Evolutionary conservation across 2,113 vertebrate genomes (phyloP).

Genomic region (Tiliqua scincoides): DNA sequence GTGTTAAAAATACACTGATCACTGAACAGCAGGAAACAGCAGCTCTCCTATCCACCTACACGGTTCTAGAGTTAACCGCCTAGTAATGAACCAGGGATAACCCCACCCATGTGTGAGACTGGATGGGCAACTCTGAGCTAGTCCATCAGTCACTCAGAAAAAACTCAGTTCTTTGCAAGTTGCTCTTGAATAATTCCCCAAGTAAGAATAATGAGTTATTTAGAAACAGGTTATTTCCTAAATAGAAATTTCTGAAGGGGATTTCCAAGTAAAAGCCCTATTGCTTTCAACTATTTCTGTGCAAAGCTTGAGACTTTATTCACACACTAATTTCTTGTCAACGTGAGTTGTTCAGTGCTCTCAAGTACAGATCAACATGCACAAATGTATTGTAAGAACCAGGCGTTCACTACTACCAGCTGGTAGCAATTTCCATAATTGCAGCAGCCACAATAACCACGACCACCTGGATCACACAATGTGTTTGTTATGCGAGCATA

Average conservation of each 20-base stretch:
- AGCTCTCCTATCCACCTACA: too few species aligned
- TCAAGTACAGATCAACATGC: not conserved
- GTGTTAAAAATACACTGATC: not conserved
- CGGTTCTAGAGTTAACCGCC: not conserved
- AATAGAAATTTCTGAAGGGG: slow-evolving; percentile 54
- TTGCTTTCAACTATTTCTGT: slow-evolving; percentile 52
- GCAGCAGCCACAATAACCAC: not conserved
- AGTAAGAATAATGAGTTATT: slow-evolving; percentile 60
- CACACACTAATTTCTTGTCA: not conserved
- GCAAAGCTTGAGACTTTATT: slow-evolving; percentile 47
- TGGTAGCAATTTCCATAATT: not conserved
- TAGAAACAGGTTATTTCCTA: slow-evolving; percentile 69
- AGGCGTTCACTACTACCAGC: not conserved
- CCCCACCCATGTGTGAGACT: not conserved
- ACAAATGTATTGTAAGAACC: not conserved
- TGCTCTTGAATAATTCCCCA: slow-evolving; percentile 59
- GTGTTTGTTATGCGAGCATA: not conserved
- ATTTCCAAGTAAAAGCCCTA: slow-evolving; percentile 67
- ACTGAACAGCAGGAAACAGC: not conserved
- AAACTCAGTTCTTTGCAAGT: slow-evolving; percentile 24
- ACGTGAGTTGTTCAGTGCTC: not conserved
- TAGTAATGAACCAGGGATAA: not conserved
- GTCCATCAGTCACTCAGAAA: not conserved
- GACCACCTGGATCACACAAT: not conserved
- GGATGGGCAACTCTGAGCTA: not conserved